phyloP scores from a whole-genome alignment of 2,113 vertebrate genomes.

The Coryphaenoides rupestris region DNA sequence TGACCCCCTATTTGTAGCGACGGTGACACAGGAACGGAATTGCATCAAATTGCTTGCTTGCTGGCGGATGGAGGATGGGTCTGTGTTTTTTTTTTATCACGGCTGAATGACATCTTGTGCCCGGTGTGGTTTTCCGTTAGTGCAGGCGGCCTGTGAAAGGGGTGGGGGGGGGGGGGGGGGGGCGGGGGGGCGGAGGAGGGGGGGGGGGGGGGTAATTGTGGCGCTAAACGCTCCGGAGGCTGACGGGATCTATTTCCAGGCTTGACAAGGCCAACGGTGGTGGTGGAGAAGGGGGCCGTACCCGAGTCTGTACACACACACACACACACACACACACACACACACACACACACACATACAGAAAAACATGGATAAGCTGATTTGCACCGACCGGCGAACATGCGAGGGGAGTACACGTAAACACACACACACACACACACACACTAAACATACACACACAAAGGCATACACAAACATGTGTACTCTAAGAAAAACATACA shows the following conservation, averaged over 20 bases:
- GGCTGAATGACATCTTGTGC: constrained; percentile 60
- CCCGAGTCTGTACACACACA: constrained; percentile 34
- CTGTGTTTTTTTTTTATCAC: constrained; percentile 54
- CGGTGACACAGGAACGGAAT: constrained; percentile 65
- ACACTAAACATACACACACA: constrained; percentile 16
- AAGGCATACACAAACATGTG: too few species aligned
- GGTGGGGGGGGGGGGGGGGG: too few species aligned
- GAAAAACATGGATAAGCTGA: constrained; percentile 40
- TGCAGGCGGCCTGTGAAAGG: constrained; percentile 65
- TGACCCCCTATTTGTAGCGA: constrained; percentile 51
- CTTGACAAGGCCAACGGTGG: constrained; percentile 58
- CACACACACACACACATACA: too few species aligned
- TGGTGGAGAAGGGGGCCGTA: constrained; percentile 52
- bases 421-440: constrained; percentile 15
- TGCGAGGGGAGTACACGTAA: constrained; percentile 23
- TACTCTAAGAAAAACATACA: too few species aligned
- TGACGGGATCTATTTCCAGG: constrained; percentile 64
- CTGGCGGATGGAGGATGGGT: constrained; percentile 48
- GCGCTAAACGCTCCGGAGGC: constrained; percentile 59
- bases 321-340: too few species aligned
- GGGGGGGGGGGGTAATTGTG: constrained; percentile 73
- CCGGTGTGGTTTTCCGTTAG: constrained; percentile 72
- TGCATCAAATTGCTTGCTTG: constrained; percentile 69
- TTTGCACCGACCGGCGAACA: constrained; percentile 46
- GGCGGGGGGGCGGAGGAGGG: too few species aligned